Conservation (phyloP, 2,888 invertebrate species). For the Dryobotodes eremita region DNA sequence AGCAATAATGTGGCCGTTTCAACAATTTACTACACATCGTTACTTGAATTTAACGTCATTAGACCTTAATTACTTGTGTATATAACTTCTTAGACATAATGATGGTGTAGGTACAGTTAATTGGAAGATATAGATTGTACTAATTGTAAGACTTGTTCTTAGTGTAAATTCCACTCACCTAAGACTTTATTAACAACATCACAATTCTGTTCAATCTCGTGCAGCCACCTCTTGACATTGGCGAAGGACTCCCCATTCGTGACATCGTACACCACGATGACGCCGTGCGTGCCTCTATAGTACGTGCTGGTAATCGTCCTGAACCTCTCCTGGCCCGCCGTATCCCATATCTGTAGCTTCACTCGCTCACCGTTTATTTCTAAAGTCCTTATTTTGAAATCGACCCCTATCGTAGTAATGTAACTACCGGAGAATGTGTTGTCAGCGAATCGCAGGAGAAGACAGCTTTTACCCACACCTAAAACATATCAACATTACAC, state of each 20-base stretch:
- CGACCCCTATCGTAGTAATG: constrained; percentile 99
- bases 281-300: constrained; percentile 99
- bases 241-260: constrained; percentile 99
- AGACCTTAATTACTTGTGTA: constrained; percentile 22
- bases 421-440: constrained; percentile 99
- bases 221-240: constrained; percentile 99
- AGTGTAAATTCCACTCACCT: constrained; percentile 90
- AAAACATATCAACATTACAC: constrained; percentile 80
- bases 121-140: not conserved
- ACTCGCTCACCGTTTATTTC: constrained; percentile 97
- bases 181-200: constrained; percentile 99
- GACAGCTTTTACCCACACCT: constrained; percentile 99
- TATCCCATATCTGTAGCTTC: constrained; percentile 99
- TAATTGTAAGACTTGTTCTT: not conserved
- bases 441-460: constrained; percentile 98
- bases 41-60: constrained; percentile 27
- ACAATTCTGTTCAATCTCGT: constrained; percentile 99
- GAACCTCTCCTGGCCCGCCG: constrained; percentile 99
- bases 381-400: constrained; percentile 99
- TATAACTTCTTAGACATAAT: not conserved
- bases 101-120: not conserved
- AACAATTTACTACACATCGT: constrained; percentile 27
- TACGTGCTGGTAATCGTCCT: constrained; percentile 99
- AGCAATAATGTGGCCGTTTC: constrained; percentile 24
- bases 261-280: constrained; percentile 99